Evolutionary conservation across 2,797 vertebrate species (phyloP).

Genomic region (Gymnodraco acuticeps): DNA sequence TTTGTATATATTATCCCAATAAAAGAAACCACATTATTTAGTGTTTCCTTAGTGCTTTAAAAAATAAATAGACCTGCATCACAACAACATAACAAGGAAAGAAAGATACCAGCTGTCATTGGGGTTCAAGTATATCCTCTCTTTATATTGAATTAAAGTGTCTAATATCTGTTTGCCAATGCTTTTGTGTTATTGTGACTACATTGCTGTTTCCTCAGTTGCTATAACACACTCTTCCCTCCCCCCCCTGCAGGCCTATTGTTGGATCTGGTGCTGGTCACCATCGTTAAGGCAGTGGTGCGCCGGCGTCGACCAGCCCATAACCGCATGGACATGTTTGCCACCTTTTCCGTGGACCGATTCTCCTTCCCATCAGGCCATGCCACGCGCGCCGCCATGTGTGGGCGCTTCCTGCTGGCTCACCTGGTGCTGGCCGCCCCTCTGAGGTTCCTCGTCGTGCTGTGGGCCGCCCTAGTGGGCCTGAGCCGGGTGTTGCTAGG

Average conservation of each 20-base stretch:
- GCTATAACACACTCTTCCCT: neutral
- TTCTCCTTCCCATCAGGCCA: slow-evolving; percentile 98
- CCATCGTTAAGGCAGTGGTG: slow-evolving; percentile 91
- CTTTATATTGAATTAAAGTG: neutral
- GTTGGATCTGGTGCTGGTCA: slow-evolving; percentile 92
- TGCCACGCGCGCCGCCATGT: slow-evolving; percentile 93
- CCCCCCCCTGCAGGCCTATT: slow-evolving; percentile 84
- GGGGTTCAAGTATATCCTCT: neutral
- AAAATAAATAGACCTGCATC: neutral
- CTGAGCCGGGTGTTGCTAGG: slow-evolving; percentile 95
- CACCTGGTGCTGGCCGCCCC: slow-evolving; percentile 94
- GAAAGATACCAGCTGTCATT: neutral
- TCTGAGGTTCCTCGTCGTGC: slow-evolving; percentile 90
- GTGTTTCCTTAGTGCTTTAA: too few species aligned
- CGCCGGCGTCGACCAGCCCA: slow-evolving; percentile 92
- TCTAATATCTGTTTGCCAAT: neutral
- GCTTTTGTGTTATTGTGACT: neutral
- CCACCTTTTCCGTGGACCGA: slow-evolving; percentile 95
- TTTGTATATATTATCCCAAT: neutral
- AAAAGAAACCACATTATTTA: neutral
- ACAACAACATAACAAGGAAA: neutral
- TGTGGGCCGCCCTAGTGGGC: slow-evolving; percentile 92
- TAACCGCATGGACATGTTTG: slow-evolving; percentile 99
- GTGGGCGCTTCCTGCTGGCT: slow-evolving; percentile 92
- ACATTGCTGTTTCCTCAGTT: neutral